Evolutionary conservation across 2,888 invertebrate genomes (phyloP), one percentile per base, ranked within the genome.

Genomic region (Myopa tessellatipennis): DNA sequence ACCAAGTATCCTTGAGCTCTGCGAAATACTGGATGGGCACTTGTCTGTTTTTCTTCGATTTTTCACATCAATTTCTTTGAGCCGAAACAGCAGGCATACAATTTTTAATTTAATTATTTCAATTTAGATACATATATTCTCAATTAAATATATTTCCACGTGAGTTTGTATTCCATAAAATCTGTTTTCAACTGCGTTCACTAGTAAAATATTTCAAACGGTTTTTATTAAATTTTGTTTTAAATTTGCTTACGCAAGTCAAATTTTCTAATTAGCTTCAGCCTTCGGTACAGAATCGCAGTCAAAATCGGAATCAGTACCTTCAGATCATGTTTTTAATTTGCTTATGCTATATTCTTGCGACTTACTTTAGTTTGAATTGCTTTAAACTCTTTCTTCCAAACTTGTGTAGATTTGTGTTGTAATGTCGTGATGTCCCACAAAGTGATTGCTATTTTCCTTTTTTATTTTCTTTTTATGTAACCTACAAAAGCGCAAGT

Each of bases 241-340:
- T 26, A 34, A 75, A 45, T 69, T 75, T 75, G 75, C 75, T 75
- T 75, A 75, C 75, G 75, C 75, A 75, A 75, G 75, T 75, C 68
- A 40, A 34, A 60, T 75, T 69, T 75, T 69, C 55, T 40, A 75
- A 68, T 75, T 68, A 67, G 67, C 67, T 74, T 74, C 14, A 61
- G 65, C 61, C 61, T 52, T 74, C 67, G 67, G 63, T n/a, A 63
- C 61, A 74, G 65, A 71, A 60, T 61, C 58, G 60, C 75, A 75
- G 68, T 75, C 67, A 75, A 68, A 75, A 60, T 52, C 63, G 74
- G 65, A 74, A 65, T 74, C 65, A 65, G 40, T 65, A 52, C 63
- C 65, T 61, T 61, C 61, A 73, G 63, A 73, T 73, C 73, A 50
- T 73, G 65, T 74, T 74, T 74, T 74, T 65, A 63, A 74, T 65